Percentiles rank a stretch among this genome's conserved stretches.
phyloP scores from a whole-genome alignment of 1,140 invertebrate species.

The Leptoteleia sp. region DNA sequence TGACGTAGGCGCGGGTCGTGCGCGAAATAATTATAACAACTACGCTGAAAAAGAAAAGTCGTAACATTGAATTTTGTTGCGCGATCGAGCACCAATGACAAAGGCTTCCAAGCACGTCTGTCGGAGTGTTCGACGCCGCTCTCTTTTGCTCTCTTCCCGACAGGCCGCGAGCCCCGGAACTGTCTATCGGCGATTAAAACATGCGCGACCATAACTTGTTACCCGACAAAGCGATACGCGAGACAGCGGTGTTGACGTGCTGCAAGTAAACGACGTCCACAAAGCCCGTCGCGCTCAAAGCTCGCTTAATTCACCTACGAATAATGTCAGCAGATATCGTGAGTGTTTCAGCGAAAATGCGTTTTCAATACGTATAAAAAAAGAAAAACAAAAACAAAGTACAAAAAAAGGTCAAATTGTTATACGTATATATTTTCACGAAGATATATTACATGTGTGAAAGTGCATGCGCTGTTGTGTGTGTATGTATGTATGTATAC shows the following conservation, averaged over 20 bases:
- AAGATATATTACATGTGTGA: too few species aligned
- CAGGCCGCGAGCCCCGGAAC: constrained; percentile 20
- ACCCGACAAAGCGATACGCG: constrained; percentile 50
- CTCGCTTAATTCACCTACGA: constrained; percentile 33
- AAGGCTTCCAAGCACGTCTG: constrained; percentile 54
- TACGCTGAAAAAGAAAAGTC: too few species aligned
- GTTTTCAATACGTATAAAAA: too few species aligned
- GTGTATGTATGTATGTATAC: too few species aligned
- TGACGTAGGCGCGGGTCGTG: constrained; percentile 17
- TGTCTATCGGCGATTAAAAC: constrained; percentile 62
- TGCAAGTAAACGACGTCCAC: constrained; percentile 39
- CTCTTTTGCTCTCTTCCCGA: constrained; percentile 6
- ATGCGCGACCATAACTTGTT: constrained; percentile 48
- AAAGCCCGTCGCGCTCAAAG: constrained; percentile 50
- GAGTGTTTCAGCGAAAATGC: constrained; percentile 15
- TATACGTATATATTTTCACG: too few species aligned
- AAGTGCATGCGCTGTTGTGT: too few species aligned
- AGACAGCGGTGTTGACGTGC: constrained; percentile 38
- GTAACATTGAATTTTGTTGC: constrained; percentile 14
- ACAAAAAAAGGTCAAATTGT: too few species aligned
- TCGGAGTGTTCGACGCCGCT: constrained; percentile 29
- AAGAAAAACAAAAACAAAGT: too few species aligned
- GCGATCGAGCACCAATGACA: constrained; percentile 52
- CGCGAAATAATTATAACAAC: constrained; percentile 51
- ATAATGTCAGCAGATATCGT: constrained; percentile 25